Evolutionary conservation across 2,888 invertebrate species (phyloP).

Genomic region (Norana najaformis): DNA sequence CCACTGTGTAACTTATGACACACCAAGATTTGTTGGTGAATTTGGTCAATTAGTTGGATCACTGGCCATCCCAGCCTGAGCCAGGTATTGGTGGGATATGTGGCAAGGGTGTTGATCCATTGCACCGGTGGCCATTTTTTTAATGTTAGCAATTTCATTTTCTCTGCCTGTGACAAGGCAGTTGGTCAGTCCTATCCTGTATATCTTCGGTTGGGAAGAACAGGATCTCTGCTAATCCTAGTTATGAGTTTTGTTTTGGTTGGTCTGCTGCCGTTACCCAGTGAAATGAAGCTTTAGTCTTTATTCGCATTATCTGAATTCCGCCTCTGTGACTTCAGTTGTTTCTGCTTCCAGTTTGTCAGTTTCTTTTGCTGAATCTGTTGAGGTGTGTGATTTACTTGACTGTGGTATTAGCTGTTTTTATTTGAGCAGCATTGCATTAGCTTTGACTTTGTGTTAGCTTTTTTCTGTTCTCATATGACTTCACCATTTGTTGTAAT

Average conservation of each 20-base stretch:
- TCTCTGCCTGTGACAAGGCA: neutral
- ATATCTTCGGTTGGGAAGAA: neutral
- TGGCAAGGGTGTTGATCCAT: too few species aligned
- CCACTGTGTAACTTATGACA: too few species aligned
- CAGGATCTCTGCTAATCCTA: neutral
- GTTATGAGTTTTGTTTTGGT: neutral
- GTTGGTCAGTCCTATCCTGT: neutral
- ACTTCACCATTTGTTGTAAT: neutral
- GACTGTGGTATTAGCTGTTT: neutral
- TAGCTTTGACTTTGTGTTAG: neutral
- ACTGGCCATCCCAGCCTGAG: too few species aligned
- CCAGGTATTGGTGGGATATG: too few species aligned
- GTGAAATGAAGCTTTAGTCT: neutral
- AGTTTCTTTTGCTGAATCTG: neutral
- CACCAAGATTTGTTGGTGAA: too few species aligned
- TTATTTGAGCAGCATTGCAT: neutral
- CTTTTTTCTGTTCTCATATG: neutral
- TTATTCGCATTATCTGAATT: neutral
- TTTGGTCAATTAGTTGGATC: too few species aligned
- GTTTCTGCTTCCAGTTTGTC: conserved; percentile 13
- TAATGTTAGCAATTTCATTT: too few species aligned
- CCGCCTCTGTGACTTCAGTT: neutral
- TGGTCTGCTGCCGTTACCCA: neutral
- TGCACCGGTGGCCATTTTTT: too few species aligned
- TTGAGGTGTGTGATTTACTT: neutral